phyloP scores from a whole-genome alignment of 2,797 vertebrate species.

The Lacerta viridis region DNA sequence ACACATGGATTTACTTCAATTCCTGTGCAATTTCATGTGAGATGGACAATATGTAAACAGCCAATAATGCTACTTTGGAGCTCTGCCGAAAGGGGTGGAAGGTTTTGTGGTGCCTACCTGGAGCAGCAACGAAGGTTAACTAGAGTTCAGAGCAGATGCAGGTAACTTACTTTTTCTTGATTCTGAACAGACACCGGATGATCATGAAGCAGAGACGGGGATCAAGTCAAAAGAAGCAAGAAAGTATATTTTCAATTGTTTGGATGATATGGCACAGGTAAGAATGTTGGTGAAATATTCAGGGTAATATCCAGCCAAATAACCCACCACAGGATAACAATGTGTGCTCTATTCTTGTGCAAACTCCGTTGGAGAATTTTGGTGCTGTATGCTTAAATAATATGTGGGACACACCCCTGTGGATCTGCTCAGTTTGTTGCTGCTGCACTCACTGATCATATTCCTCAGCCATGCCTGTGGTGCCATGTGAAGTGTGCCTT shows the following conservation, averaged over 20 bases:
- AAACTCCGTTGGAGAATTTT: background rate
- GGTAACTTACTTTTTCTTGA: conserved; percentile 59
- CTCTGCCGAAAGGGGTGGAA: background rate
- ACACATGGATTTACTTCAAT: background rate
- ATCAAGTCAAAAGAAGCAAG: conserved; percentile 99
- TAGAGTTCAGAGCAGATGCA: conserved; percentile 36
- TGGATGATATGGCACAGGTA: conserved; percentile 99
- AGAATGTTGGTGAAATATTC: conserved; percentile 52
- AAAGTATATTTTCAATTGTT: conserved; percentile 99
- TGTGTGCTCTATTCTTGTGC: background rate
- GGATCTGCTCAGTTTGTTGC: no score
- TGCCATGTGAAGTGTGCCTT: background rate
- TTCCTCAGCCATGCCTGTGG: background rate
- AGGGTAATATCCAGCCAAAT: background rate
- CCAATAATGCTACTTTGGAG: background rate
- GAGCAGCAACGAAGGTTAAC: conserved; percentile 6
- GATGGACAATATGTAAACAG: background rate
- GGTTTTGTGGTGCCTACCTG: background rate
- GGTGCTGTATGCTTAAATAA: background rate
- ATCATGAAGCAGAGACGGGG: conserved; percentile 97
- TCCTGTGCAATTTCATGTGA: background rate
- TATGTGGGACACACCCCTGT: no score
- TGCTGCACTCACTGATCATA: background rate
- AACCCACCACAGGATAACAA: background rate
- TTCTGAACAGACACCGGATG: conserved; percentile 91